Conservation (phyloP, 2,113 vertebrate genomes). For the Ammospiza caudacuta region DNA sequence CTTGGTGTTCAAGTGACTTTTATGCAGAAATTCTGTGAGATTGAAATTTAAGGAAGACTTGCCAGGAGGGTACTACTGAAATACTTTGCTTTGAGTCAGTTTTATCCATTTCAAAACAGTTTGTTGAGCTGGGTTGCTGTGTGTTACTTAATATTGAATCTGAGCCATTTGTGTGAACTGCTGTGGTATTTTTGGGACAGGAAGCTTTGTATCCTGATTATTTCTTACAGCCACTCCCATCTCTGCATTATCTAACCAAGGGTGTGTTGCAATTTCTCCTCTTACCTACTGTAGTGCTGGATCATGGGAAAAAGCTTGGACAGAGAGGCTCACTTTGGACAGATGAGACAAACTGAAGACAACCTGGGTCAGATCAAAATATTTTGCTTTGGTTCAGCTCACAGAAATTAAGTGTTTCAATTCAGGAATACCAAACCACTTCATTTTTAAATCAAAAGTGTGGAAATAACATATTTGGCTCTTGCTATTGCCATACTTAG, state of each 20-base stretch:
- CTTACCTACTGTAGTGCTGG: not conserved
- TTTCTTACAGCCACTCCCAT: not conserved
- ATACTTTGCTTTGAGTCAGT: slow-evolving; percentile 34
- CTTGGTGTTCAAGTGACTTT: slow-evolving; percentile 45
- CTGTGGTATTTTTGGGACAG: not conserved
- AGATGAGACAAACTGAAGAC: not conserved
- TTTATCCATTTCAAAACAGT: slow-evolving; percentile 20
- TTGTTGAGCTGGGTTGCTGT: not conserved
- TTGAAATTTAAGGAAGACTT: slow-evolving; percentile 14
- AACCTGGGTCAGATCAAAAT: not conserved
- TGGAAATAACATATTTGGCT: not conserved
- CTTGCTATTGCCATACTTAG: not conserved
- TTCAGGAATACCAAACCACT: not conserved
- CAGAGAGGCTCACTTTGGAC: not conserved
- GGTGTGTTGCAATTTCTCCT: not conserved
- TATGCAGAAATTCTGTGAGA: not conserved
- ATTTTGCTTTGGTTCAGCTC: not conserved
- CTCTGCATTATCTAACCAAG: not conserved
- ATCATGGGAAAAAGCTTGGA: not conserved
- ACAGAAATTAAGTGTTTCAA: not conserved
- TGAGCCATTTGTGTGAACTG: not conserved
- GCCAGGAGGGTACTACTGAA: not conserved
- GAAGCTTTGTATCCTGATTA: not conserved
- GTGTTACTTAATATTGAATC: not conserved
- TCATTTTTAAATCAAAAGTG: not conserved